A percentile compares a stretch with the other conserved stretches of the same genome.
Evolutionary conservation across 2,797 vertebrate species (phyloP).

Genomic region (Ptychadena robeensis): DNA sequence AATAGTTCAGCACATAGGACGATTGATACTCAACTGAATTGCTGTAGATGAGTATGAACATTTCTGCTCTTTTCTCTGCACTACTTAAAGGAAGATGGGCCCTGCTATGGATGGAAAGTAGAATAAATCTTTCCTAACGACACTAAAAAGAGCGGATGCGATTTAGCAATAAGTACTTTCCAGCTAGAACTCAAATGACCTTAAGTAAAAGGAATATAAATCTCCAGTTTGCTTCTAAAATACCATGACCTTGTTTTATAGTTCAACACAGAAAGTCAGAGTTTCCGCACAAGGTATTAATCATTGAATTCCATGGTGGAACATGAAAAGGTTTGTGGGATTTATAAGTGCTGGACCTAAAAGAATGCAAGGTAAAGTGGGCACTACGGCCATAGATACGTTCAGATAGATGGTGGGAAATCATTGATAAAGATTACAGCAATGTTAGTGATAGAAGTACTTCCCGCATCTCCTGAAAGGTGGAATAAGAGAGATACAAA

Average conservation of each 20-base stretch:
- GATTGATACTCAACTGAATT: background rate
- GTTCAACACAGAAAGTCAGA: slow-evolving; percentile 53
- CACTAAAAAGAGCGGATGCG: slow-evolving; percentile 32
- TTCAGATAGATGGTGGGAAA: background rate
- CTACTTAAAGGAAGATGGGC: background rate
- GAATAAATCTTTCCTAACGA: slow-evolving; percentile 41
- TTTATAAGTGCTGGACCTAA: slow-evolving; percentile 13
- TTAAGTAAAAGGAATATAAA: slow-evolving; percentile 49
- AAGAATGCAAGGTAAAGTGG: slow-evolving; percentile 9
- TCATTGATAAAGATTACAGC: slow-evolving; percentile 17
- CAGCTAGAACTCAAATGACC: slow-evolving; percentile 48
- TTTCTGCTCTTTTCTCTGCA: background rate
- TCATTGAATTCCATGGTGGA: slow-evolving; percentile 32
- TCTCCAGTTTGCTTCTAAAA: slow-evolving; percentile 49
- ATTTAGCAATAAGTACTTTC: slow-evolving; percentile 51
- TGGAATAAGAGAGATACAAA: background rate
- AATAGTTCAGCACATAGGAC: background rate
- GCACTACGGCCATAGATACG: slow-evolving; percentile 8
- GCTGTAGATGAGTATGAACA: too few relatives aligned
- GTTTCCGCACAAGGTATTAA: slow-evolving; percentile 43
- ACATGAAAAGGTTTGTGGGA: slow-evolving; percentile 42
- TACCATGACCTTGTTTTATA: slow-evolving; percentile 56
- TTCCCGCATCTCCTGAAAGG: too few relatives aligned
- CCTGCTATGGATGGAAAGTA: slow-evolving; percentile 1
- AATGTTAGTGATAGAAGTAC: background rate